A percentile compares a stretch with the other conserved stretches of the same genome.
Evolutionary conservation across 2,113 vertebrate genomes (phyloP).

Genomic region (Entelurus aequoreus): DNA sequence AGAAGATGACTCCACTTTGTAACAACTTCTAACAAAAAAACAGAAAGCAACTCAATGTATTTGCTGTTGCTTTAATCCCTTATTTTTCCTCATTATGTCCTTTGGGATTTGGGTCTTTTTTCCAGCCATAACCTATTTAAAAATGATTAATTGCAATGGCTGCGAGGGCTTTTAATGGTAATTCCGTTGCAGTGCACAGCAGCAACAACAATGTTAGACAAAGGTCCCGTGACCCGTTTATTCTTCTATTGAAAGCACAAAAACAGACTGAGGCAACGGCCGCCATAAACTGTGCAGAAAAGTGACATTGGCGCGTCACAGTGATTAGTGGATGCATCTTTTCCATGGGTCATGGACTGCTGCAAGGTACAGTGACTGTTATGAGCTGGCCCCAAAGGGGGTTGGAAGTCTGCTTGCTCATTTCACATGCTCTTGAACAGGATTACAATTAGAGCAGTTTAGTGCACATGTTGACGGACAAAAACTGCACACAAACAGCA

Average conservation of each 20-base stretch:
- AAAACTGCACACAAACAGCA: not conserved
- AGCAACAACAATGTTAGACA: conserved; percentile 15
- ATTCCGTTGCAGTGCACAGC: conserved; percentile 15
- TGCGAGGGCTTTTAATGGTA: conserved; percentile 17
- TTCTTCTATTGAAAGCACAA: conserved; percentile 35
- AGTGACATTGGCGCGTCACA: conserved; percentile 35
- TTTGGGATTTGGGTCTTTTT: conserved; percentile 1
- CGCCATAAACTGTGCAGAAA: conserved; percentile 16
- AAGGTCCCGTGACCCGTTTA: conserved; percentile 18
- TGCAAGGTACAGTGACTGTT: conserved; percentile 24
- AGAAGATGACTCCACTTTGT: no score
- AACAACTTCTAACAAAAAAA: no score
- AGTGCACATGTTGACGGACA: conserved; percentile 4
- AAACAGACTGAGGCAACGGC: conserved; percentile 15
- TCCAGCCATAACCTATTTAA: not conserved
- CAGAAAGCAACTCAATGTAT: not conserved
- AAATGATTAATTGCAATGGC: conserved; percentile 8
- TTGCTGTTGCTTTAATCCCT: not conserved
- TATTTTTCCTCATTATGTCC: not conserved
- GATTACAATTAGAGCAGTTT: conserved; percentile 24
- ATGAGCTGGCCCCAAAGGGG: conserved; percentile 19
- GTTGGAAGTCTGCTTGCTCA: conserved; percentile 39
- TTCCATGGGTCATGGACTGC: conserved; percentile 19
- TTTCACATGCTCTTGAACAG: conserved; percentile 30
- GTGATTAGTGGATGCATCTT: conserved; percentile 34